These are phyloP conservation scores for Dysdera silvatica DNA, from an alignment of 1,140 invertebrate genomes.

Conservation along the genomic window DNA sequence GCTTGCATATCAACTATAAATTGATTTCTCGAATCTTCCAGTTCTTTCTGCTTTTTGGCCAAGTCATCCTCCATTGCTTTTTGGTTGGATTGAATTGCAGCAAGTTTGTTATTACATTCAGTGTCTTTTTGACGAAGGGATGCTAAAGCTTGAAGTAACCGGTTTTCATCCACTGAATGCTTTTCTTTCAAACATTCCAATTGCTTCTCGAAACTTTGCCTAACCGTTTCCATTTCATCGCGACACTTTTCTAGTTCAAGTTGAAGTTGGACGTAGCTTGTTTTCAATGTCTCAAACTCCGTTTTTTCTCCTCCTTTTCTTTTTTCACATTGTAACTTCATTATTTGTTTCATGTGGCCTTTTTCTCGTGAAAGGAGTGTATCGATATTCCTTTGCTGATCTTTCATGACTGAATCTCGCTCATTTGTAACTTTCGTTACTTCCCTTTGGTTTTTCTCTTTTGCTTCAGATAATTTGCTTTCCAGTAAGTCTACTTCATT, in stretches of 20 bases:
- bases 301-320: conserved; percentile 10
- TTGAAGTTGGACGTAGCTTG: conserved; percentile 22
- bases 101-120: too few relatives aligned
- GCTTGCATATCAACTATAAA: conserved; percentile 17
- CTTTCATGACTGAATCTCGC: not conserved
- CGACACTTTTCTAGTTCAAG: conserved; percentile 13
- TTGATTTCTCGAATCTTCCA: conserved; percentile 4
- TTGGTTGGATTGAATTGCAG: too few relatives aligned
- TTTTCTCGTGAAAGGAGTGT: conserved; percentile 14
- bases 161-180: conserved; percentile 15
- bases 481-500: not conserved
- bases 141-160: conserved; percentile 8
- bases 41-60: conserved; percentile 14
- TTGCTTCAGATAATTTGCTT: not conserved
- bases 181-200: conserved; percentile 10
- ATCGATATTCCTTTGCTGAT: conserved; percentile 7
- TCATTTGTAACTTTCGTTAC: conserved; percentile 7
- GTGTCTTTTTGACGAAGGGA: too few relatives aligned
- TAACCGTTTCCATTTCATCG: conserved; percentile 9
- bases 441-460: conserved; percentile 8
- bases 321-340: conserved; percentile 12
- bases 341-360: conserved; percentile 17
- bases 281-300: conserved; percentile 19
- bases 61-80: conserved; percentile 2
- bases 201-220: conserved; percentile 10